Evolutionary conservation across 2,888 invertebrate species (phyloP).

Genomic region (Acanthoscelides obtectus): DNA sequence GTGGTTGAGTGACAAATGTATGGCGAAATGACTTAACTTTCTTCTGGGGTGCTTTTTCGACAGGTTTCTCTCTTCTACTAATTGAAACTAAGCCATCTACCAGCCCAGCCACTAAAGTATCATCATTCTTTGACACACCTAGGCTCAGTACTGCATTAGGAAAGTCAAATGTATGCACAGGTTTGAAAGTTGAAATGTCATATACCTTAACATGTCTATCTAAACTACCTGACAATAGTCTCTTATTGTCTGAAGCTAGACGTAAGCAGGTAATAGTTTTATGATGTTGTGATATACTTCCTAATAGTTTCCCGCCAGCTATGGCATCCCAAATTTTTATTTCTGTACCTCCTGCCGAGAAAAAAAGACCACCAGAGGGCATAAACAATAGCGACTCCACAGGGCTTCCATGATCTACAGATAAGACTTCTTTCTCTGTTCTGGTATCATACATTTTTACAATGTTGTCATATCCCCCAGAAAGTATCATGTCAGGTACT

Average conservation of each 20-base stretch:
- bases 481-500: conserved; percentile 69
- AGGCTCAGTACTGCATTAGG: conserved; percentile 88
- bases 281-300: conserved; percentile 86
- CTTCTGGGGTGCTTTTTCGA: conserved; percentile 44
- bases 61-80: conserved; percentile 64
- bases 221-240: conserved; percentile 83
- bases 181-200: conserved; percentile 79
- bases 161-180: conserved; percentile 84
- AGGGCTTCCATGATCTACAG: conserved; percentile 82
- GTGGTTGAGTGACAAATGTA: conserved; percentile 31
- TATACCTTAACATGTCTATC: conserved; percentile 93
- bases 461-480: conserved; percentile 85
- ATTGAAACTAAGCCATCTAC: conserved; percentile 88
- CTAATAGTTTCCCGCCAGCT: conserved; percentile 78
- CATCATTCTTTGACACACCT: conserved; percentile 70
- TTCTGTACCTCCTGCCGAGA: conserved; percentile 77
- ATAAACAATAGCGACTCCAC: conserved; percentile 85
- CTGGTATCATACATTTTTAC: conserved; percentile 86
- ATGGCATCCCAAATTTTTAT: conserved; percentile 92
- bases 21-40: conserved; percentile 55
- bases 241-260: conserved; percentile 74
- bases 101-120: conserved; percentile 86
- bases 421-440: conserved; percentile 62
- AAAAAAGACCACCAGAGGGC: conserved; percentile 84
- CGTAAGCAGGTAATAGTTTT: conserved; percentile 89